Evolutionary conservation across 1,140 invertebrate species (phyloP).

Genomic region (Hylaeus anthracinus): DNA sequence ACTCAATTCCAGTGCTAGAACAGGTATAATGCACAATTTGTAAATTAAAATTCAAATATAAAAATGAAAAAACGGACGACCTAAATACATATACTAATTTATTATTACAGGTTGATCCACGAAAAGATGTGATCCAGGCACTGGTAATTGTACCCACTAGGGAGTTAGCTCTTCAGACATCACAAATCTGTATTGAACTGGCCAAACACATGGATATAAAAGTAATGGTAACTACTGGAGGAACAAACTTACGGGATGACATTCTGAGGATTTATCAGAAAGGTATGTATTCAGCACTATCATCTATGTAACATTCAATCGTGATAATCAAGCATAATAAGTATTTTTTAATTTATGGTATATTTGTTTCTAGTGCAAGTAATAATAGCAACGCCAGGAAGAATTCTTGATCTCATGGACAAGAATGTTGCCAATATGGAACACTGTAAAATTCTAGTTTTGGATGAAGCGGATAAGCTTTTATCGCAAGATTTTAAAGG

Average conservation of each 20-base stretch:
- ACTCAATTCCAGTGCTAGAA: constrained; percentile 99
- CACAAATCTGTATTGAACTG: constrained; percentile 99
- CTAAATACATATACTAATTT: not conserved
- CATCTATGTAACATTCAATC: not conserved
- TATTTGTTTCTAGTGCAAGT: constrained; percentile 91
- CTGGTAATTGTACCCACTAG: constrained; percentile 99
- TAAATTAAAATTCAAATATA: no score
- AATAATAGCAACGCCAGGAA: constrained; percentile 99
- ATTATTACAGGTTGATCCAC: constrained; percentile 89
- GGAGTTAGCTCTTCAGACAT: constrained; percentile 99
- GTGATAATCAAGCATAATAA: constrained; percentile 2
- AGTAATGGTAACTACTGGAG: constrained; percentile 99
- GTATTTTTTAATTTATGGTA: constrained; percentile 19
- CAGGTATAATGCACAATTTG: constrained; percentile 74
- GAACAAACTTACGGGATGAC: constrained; percentile 99
- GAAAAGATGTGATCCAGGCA: constrained; percentile 96
- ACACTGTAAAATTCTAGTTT: constrained; percentile 96
- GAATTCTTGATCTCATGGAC: constrained; percentile 99
- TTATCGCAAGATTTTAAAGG: constrained; percentile 99
- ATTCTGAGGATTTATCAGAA: constrained; percentile 99
- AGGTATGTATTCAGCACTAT: constrained; percentile 80
- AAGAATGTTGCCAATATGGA: constrained; percentile 98
- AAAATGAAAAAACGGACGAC: no score
- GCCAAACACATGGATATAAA: constrained; percentile 97
- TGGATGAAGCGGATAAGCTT: constrained; percentile 99